Evolutionary conservation across 1,140 invertebrate species (phyloP), one percentile per base, ranked within the genome.

Genomic region (Drosophila ambigua): DNA sequence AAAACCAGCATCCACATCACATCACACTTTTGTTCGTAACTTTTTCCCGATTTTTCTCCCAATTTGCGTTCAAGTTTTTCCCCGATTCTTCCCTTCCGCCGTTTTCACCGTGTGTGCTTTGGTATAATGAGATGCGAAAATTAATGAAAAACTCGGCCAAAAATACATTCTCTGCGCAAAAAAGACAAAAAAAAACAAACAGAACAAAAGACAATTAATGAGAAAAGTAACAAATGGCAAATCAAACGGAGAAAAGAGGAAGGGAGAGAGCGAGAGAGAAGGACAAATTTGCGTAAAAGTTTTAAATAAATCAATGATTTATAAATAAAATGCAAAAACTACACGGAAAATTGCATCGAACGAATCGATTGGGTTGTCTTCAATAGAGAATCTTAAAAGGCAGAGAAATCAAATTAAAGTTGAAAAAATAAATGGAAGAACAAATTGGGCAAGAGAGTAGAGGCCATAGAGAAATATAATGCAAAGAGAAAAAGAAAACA

Each of bases 131-230:
- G 74, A 72, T 78, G 79, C 79, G 71, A 82, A 74, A 71, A 75
- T 77, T 75, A 75, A 75, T 75, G 72, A 67, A 67, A 74, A 74
- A 58, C 52, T 48, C 44, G 72, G 49, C 55, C 63, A 68, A 57
- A 76, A 76, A 68, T 76, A 76, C 46, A 76, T 76, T 64, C 43
- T 57, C 46, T 44, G 41, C 44, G 43, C 53, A 79, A 53, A 67
- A 73, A 65, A 45, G 44, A 46, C 60, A 35, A 48, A 57, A 69
- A 49, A 67, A 57, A 72, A 58, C 55, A 46, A 63, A 78, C 61
- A 57, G 63, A 74, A 73, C 58, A 79, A 79, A 81, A 80, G 77
- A 81, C 72, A 80, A 80, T 81, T 80, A 80, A 77, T 53, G 58
- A 45, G 69, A 41, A 20, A 48, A 79, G 61, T 50, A 72, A 61